Conservation (phyloP, 2,888 invertebrate genomes). For the Argynnis bischoffii region DNA sequence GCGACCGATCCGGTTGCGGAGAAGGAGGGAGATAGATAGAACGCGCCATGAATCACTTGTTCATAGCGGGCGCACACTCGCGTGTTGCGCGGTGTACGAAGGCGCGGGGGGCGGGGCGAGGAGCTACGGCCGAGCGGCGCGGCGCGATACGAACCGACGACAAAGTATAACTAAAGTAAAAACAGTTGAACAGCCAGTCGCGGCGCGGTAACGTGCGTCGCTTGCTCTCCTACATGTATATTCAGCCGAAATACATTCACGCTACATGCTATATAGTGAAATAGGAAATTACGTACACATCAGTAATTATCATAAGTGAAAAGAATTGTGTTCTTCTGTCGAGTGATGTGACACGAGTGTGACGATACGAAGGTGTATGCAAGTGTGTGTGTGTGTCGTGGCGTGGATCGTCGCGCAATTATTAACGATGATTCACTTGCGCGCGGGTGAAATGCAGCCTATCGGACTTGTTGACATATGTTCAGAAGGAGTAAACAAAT, state of each 20-base stretch:
- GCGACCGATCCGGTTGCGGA: constrained; percentile 81
- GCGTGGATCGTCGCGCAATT: constrained; percentile 80
- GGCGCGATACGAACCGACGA: constrained; percentile 74
- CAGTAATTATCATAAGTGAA: constrained; percentile 52
- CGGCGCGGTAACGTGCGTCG: constrained; percentile 67
- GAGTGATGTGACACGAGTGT: constrained; percentile 60
- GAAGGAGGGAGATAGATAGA: constrained; percentile 82
- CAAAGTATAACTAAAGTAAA: constrained; percentile 69
- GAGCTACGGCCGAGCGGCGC: constrained; percentile 63
- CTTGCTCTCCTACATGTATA: constrained; percentile 52
- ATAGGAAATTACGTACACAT: constrained; percentile 53
- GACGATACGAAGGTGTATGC: constrained; percentile 69
- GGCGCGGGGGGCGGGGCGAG: constrained; percentile 56
- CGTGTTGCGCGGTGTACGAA: constrained; percentile 43
- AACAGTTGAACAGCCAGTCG: constrained; percentile 78
- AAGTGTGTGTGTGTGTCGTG: constrained; percentile 66
- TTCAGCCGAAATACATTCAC: constrained; percentile 52
- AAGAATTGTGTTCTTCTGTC: constrained; percentile 46
- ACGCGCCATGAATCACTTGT: constrained; percentile 82
- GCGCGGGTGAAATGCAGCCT: constrained; percentile 81
- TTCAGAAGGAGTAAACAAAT: constrained; percentile 77
- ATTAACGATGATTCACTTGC: constrained; percentile 82
- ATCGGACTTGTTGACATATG: constrained; percentile 80
- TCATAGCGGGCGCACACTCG: constrained; percentile 62
- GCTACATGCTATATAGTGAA: constrained; percentile 49